Percentiles rank a stretch among this genome's conserved stretches.
Evolutionary conservation across 2,797 vertebrate species (phyloP).

Genomic region (Amniataba percoides): DNA sequence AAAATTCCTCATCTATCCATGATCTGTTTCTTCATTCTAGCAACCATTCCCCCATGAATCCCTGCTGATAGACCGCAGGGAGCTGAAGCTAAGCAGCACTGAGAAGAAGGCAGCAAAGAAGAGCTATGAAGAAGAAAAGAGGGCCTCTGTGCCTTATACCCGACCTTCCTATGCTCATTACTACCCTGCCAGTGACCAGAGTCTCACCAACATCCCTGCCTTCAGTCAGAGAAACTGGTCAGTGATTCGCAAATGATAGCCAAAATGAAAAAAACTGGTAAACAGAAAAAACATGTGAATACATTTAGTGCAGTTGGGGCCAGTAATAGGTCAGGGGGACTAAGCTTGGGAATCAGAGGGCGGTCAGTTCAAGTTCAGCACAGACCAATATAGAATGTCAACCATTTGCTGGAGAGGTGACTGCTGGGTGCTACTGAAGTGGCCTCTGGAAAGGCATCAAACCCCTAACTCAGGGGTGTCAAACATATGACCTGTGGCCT

Average conservation of each 20-base stretch:
- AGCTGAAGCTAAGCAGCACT: constrained; percentile 93
- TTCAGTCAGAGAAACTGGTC: constrained; percentile 98
- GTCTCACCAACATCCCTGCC: constrained; percentile 94
- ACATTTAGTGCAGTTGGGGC: too few species aligned
- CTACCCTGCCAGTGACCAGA: constrained; percentile 97
- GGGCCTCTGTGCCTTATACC: constrained; percentile 95
- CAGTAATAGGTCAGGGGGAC: too few species aligned
- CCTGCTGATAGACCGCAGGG: constrained; percentile 94
- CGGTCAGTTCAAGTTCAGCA: too few species aligned
- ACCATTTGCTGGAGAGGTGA: too few species aligned
- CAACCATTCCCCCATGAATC: constrained; percentile 98
- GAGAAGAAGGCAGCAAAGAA: constrained; percentile 97
- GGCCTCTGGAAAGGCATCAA: too few species aligned
- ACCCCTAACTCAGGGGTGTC: too few species aligned
- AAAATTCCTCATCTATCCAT: too few species aligned
- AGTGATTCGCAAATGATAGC: constrained; percentile 51
- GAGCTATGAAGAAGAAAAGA: constrained; percentile 96
- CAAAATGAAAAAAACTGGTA: neutral
- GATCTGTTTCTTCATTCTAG: constrained; percentile 80
- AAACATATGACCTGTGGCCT: too few species aligned
- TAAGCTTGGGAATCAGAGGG: too few species aligned
- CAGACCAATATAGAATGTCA: too few species aligned
- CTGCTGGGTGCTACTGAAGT: too few species aligned
- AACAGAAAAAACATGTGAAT: neutral
- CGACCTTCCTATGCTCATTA: constrained; percentile 97